Base-by-base conservation (phyloP, 2,888 invertebrate genomes). In the Drosophila falleni region DNA sequence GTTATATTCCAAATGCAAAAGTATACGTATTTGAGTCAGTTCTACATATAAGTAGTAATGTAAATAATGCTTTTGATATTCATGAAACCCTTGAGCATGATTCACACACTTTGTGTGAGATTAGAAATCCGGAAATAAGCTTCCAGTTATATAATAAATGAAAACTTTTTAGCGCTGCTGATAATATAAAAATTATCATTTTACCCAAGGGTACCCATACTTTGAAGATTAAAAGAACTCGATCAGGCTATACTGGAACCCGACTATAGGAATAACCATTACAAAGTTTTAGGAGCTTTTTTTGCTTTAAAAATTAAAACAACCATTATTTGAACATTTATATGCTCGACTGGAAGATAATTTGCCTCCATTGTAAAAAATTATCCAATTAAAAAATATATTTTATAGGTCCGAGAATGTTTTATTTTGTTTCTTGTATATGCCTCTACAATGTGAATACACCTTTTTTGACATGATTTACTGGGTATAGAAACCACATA, bases 21-120 rank as follows among this genome's bases (percentile, higher is more conserved):
- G 10, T 33, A 9, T 29, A 35, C 33, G 10, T 29, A 39, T 23
- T 54, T 73, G 39, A 72, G 19, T 64, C 33, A 59, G 13, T 19
- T 50, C 3, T 35, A 33, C 19, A 4, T 50, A 19, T 35, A 13
- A 19, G 19, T 3, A 19, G 3, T 33, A 11, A 49, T 26, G 31
- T 16, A 37, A 23, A 50, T 19, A 50, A 33, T 50, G 37, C 26
- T 10, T 15, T 11, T 0, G 5, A 26, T 39, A 41, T 29, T 26
- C 13, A 5, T n/a, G 13, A 29, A 54, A 31, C 51, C 10, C n/a
- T 23, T 49, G 23, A 19, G 13, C 19, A 31, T 19, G 31, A 37
- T 29, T 44, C 31, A 19, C 15, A 5, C 23, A 5, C 4, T 50
- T 33, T 3, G 16, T 29, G 29, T 31, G 15, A 15, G 11, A 29